A percentile compares a stretch with the other conserved stretches of the same genome.
Evolutionary conservation across 2,888 invertebrate genomes (phyloP).

Genomic region (Chrysolina americana): DNA sequence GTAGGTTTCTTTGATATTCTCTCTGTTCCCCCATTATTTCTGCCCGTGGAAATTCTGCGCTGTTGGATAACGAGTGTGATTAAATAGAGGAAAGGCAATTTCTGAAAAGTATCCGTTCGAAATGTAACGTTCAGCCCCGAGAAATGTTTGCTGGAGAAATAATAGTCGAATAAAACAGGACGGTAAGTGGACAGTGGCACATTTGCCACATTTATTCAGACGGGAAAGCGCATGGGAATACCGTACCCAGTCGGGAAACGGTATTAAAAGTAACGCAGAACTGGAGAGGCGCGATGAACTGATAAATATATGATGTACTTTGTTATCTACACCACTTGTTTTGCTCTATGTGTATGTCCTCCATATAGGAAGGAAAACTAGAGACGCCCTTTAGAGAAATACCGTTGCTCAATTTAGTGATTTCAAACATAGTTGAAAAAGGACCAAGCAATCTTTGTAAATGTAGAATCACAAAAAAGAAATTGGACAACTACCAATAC

Average conservation of each 20-base stretch:
- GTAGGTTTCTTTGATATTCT: too few species aligned
- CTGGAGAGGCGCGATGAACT: not conserved
- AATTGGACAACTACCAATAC: too few species aligned
- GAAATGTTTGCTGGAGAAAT: slow-evolving; percentile 1
- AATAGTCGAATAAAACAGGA: slow-evolving; percentile 21
- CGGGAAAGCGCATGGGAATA: not conserved
- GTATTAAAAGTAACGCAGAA: not conserved
- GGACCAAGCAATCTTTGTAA: too few species aligned
- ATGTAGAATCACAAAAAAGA: too few species aligned
- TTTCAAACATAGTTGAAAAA: too few species aligned
- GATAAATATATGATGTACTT: slow-evolving; percentile 14
- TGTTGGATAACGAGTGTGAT: not conserved
- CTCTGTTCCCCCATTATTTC: too few species aligned
- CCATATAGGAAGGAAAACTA: not conserved
- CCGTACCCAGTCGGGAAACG: not conserved
- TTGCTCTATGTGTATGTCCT: not conserved
- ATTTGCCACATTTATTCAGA: slow-evolving; percentile 19
- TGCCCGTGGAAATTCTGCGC: too few species aligned
- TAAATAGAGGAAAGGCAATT: not conserved
- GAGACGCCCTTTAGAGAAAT: too few species aligned
- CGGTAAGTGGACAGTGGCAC: slow-evolving; percentile 18
- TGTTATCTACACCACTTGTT: slow-evolving; percentile 1
- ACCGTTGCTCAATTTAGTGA: too few species aligned
- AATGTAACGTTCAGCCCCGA: not conserved
- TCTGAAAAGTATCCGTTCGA: not conserved